These are phyloP conservation scores for Bellardia bayeri DNA, from an alignment of 2,888 invertebrate species.

Conservation along the genomic window DNA sequence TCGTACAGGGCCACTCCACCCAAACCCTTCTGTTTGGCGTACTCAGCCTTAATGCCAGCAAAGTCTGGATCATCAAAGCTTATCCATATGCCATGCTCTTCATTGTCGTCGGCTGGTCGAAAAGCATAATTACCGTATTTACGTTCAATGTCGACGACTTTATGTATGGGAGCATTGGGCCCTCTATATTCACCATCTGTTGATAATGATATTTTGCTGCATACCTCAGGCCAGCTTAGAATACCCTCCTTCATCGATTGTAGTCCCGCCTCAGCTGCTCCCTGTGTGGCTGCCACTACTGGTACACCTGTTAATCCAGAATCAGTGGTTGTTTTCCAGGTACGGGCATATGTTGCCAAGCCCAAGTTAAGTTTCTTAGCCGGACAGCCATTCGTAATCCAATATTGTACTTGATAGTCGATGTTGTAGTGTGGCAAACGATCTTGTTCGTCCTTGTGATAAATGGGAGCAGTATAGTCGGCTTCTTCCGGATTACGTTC, in stretches of 20 bases:
- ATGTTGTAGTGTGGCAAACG: slow-evolving; percentile 87
- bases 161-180: slow-evolving; percentile 87
- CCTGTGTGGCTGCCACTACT: slow-evolving; percentile 87
- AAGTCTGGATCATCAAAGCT: slow-evolving; percentile 93
- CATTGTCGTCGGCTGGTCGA: slow-evolving; percentile 88
- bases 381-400: slow-evolving; percentile 86
- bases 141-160: slow-evolving; percentile 91
- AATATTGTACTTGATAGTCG: slow-evolving; percentile 88
- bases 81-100: slow-evolving; percentile 91
- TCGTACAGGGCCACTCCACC: slow-evolving; percentile 92
- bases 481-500: slow-evolving; percentile 91
- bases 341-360: slow-evolving; percentile 89
- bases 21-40: slow-evolving; percentile 89
- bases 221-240: slow-evolving; percentile 92
- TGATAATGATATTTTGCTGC: slow-evolving; percentile 87
- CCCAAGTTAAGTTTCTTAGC: slow-evolving; percentile 89
- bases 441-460: slow-evolving; percentile 89
- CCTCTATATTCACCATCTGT: slow-evolving; percentile 86
- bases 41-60: slow-evolving; percentile 90
- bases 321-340: slow-evolving; percentile 90
- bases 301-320: slow-evolving; percentile 91
- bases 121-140: slow-evolving; percentile 92
- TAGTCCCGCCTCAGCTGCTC: slow-evolving; percentile 89
- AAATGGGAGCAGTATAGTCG: slow-evolving; percentile 90
- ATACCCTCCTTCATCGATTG: slow-evolving; percentile 89